These are phyloP conservation scores for Dorcus parallelipipedus DNA, from an alignment of 2,888 invertebrate genomes.

Conservation along the genomic window DNA sequence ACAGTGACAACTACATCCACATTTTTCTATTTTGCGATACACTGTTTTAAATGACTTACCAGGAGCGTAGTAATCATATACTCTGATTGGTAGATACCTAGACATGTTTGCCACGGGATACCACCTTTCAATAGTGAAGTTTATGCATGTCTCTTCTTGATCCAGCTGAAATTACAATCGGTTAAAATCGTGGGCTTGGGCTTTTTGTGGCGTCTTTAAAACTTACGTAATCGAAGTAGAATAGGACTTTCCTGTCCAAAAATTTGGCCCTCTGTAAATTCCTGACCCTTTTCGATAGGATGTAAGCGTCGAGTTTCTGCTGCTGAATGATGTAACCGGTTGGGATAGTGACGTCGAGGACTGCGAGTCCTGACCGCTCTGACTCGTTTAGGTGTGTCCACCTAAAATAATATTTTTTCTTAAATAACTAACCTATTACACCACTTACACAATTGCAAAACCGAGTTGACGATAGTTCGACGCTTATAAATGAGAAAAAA, in stretches of 20 bases:
- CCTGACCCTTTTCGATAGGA: slow-evolving; percentile 71
- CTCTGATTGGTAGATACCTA: slow-evolving; percentile 80
- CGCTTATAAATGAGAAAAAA: too few relatives aligned
- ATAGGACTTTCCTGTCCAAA: slow-evolving; percentile 76
- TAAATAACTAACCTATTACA: background rate
- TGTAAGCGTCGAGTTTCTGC: slow-evolving; percentile 82
- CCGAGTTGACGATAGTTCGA: too few relatives aligned
- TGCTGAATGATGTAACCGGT: slow-evolving; percentile 91
- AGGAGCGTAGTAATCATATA: slow-evolving; percentile 95
- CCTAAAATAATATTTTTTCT: slow-evolving; percentile 47
- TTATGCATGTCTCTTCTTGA: slow-evolving; percentile 79
- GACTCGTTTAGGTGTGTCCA: slow-evolving; percentile 80
- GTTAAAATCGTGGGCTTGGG: background rate
- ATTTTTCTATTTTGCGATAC: background rate
- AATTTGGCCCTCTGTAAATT: slow-evolving; percentile 84
- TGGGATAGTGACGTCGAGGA: slow-evolving; percentile 81
- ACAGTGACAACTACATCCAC: background rate
- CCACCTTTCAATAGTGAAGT: slow-evolving; percentile 92
- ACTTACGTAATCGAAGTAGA: slow-evolving; percentile 92
- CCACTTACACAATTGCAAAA: too few relatives aligned
- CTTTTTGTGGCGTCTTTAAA: background rate
- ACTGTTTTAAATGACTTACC: slow-evolving; percentile 54
- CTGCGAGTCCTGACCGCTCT: slow-evolving; percentile 81
- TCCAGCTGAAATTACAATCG: slow-evolving; percentile 63
- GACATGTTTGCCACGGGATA: slow-evolving; percentile 96